Conservation (phyloP, 2,797 vertebrate species). For the Acrocephalus scirpaceus region DNA sequence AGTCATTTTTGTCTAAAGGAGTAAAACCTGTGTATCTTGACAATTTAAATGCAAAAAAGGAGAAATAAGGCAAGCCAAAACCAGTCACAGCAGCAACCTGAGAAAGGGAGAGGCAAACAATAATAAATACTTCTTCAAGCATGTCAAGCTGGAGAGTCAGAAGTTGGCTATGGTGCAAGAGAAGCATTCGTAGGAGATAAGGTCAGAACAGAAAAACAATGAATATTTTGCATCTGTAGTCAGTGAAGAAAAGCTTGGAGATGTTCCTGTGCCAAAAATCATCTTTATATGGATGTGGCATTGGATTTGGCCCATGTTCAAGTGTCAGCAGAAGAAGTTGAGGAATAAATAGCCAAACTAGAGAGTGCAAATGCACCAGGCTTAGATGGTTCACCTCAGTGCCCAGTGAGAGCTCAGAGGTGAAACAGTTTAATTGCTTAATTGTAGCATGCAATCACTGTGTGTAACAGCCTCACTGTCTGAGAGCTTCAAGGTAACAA, state of each 20-base stretch:
- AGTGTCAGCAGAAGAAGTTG: constrained; percentile 14
- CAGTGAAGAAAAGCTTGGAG: constrained; percentile 19
- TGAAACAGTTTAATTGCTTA: not conserved
- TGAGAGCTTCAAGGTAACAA: not conserved
- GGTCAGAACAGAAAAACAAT: constrained; percentile 45
- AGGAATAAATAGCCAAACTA: constrained; percentile 31
- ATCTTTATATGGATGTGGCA: not conserved
- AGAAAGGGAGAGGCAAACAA: not conserved
- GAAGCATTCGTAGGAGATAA: not conserved
- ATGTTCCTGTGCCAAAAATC: not conserved
- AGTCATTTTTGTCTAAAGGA: not conserved
- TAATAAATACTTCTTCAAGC: not conserved
- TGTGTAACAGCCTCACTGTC: not conserved
- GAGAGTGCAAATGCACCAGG: constrained; percentile 4
- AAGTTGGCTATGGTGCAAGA: constrained; percentile 19
- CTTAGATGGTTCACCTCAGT: not conserved
- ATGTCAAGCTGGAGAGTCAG: not conserved
- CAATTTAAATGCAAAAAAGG: not conserved
- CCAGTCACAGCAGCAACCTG: not conserved
- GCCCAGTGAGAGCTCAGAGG: not conserved
- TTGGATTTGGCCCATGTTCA: not conserved
- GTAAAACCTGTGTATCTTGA: not conserved
- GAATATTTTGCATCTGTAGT: constrained; percentile 21
- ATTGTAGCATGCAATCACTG: not conserved
- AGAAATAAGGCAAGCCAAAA: not conserved